These are phyloP conservation scores for Tenualosa thibaudeaui DNA, from an alignment of 2,797 vertebrate genomes.

Conservation along the genomic window DNA sequence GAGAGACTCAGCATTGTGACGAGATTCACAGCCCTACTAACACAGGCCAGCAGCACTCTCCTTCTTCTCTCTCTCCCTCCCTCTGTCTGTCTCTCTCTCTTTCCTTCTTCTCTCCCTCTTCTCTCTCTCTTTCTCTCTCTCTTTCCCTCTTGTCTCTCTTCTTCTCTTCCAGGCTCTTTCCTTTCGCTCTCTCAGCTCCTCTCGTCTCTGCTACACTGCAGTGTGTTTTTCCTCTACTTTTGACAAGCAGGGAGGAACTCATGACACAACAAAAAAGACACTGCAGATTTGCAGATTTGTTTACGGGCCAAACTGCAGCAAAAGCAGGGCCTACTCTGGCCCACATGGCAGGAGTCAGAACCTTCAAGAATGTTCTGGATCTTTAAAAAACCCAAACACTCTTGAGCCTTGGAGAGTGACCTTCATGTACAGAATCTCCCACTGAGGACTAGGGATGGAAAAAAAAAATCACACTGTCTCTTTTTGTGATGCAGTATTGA, in stretches of 20 bases:
- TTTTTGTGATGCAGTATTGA: too few species aligned
- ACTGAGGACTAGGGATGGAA: too few species aligned
- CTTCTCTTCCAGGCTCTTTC: neutral
- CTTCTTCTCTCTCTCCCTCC: neutral
- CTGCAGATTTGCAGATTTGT: neutral
- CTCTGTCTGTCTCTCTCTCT: neutral
- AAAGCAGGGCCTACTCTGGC: neutral
- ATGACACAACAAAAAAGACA: neutral
- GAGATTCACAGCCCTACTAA: slow-evolving; percentile 32
- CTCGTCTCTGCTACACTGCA: too few species aligned
- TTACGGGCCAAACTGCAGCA: neutral
- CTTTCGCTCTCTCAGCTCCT: neutral
- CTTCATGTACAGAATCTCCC: too few species aligned
- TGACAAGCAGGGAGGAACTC: neutral
- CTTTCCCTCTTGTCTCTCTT: neutral
- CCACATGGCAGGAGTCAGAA: neutral
- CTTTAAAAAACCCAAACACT: neutral
- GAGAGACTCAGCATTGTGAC: slow-evolving; percentile 54
- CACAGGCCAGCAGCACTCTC: neutral
- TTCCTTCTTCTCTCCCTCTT: neutral
- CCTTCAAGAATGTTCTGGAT: neutral
- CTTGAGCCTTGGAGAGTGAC: neutral
- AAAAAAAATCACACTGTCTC: too few species aligned
- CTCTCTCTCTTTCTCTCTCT: neutral
- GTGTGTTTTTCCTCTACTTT: neutral